A percentile compares a stretch with the other conserved stretches of the same genome.
These are phyloP conservation scores for Trididemnum nubilum DNA, from an alignment of 23 tunicate species.

Conservation along the genomic window DNA sequence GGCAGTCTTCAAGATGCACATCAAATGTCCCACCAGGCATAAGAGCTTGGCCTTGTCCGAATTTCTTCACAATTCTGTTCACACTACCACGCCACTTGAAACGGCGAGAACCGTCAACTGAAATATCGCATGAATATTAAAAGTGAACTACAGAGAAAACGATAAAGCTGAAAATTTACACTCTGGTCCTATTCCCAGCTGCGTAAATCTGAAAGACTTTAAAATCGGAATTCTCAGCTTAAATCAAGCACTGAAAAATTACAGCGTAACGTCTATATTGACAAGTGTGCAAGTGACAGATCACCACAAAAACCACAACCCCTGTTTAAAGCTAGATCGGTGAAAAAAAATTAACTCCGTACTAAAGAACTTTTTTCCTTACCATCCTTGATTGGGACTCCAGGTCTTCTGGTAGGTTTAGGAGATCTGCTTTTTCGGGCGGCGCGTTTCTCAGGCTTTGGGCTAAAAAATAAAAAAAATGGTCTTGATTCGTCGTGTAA, in stretches of 20 bases:
- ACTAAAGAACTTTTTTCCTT: slow-evolving; percentile 19
- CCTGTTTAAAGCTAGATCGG: too few species aligned
- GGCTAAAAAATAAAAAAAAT: slow-evolving; percentile 54
- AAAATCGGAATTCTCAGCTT: too few species aligned
- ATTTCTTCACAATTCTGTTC: slow-evolving; percentile 81
- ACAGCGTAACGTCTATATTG: too few species aligned
- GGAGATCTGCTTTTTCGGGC: slow-evolving; percentile 84
- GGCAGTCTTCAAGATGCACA: slow-evolving; percentile 91
- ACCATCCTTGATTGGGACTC: slow-evolving; percentile 76
- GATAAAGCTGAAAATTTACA: too few species aligned
- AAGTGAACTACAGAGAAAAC: not conserved
- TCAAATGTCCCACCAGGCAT: slow-evolving; percentile 81
- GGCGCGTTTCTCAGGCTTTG: slow-evolving; percentile 74
- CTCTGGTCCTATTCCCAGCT: too few species aligned
- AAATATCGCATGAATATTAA: not conserved
- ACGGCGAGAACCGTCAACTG: slow-evolving; percentile 91
- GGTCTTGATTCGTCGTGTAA: too few species aligned
- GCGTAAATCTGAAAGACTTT: too few species aligned
- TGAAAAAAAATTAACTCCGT: not conserved
- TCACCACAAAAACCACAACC: too few species aligned
- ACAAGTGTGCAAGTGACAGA: too few species aligned
- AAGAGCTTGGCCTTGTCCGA: slow-evolving; percentile 80
- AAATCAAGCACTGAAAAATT: too few species aligned
- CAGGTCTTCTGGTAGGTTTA: slow-evolving; percentile 46
- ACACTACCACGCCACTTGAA: slow-evolving; percentile 99